Base-by-base conservation (phyloP, 2,888 invertebrate species). In the Deilephila elpenor region DNA sequence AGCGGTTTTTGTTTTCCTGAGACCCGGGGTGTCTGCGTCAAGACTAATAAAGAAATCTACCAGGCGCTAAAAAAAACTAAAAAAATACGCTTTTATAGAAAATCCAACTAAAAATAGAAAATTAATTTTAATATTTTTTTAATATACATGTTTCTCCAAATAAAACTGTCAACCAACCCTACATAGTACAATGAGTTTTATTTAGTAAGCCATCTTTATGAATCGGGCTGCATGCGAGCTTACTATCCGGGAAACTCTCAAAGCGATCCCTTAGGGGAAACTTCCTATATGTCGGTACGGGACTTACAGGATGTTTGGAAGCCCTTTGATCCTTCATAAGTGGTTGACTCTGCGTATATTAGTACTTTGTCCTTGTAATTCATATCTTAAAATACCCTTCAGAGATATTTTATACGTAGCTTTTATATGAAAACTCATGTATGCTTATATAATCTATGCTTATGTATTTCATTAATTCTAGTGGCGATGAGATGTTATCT, bases 191-290 rank as follows among this genome's bases (percentile, higher is more conserved):
- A 77, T 32, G 73, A 83, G 82, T 84, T 86, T 86, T 86, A 85
- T 86, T 83, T 82, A 83, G 82, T 81, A 80, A 83, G 82, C 79
- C 78, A 74, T 80, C 80, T 84, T 84, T 85, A 86, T 83, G 84
- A 85, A 84, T 84, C 79, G 78, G 79, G 79, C 77, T 74, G 74
- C 72, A 77, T 73, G 59, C 74, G 62, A 84, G 81, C 86, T 84
- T 78, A 71, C 78, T 76, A 83, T 80, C 78, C 78, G 80, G 78
- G 70, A 80, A 80, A 80, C 82, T 83, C 74, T 51, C 77, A 71
- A 76, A 80, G 80, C 79, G 78, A 81, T 80, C 80, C 78, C 79
- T 78, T 51, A 71, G 74, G 71, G 80, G 61, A 73, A 81, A 79
- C 79, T 80, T 78, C 72, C 71, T 77, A 75, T 77, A 75, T 72